Evolutionary conservation across 2,888 invertebrate genomes (phyloP).

Genomic region (Stegophylla sp.): DNA sequence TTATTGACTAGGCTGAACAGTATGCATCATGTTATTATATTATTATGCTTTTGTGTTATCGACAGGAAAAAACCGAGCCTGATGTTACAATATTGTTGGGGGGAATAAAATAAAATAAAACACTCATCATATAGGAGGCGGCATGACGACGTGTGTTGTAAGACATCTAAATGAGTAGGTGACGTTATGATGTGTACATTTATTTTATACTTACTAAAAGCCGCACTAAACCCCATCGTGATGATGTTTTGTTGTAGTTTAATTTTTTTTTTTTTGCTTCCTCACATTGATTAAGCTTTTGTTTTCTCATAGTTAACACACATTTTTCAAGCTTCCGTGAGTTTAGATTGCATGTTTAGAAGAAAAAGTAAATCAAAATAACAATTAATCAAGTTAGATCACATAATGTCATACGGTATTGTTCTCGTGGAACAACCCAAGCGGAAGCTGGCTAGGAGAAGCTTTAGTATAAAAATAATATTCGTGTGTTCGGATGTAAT

Average conservation of each 20-base stretch:
- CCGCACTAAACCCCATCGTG: not conserved
- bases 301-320: slow-evolving; percentile 20
- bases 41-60: not conserved
- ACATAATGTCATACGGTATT: not conserved
- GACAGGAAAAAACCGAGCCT: not conserved
- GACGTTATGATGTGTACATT: too few relatives aligned
- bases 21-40: not conserved
- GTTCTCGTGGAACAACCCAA: slow-evolving; percentile 3
- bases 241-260: not conserved
- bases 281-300: slow-evolving; percentile 23
- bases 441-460: slow-evolving; percentile 37
- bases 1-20: too few relatives aligned
- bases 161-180: too few relatives aligned
- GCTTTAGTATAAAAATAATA: slow-evolving; percentile 26
- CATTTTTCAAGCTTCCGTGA: slow-evolving; percentile 30
- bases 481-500: too few relatives aligned
- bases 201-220: slow-evolving; percentile 13
- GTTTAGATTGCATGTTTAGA: slow-evolving; percentile 56
- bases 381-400: slow-evolving; percentile 22
- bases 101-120: too few relatives aligned
- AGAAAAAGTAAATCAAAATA: slow-evolving; percentile 9
- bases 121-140: too few relatives aligned
- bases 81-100: not conserved
- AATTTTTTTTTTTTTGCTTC: too few relatives aligned
- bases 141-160: too few relatives aligned